Evolutionary conservation across 2,888 invertebrate species (phyloP), one percentile per base, ranked within the genome.

Genomic region (Agrochola macilenta): DNA sequence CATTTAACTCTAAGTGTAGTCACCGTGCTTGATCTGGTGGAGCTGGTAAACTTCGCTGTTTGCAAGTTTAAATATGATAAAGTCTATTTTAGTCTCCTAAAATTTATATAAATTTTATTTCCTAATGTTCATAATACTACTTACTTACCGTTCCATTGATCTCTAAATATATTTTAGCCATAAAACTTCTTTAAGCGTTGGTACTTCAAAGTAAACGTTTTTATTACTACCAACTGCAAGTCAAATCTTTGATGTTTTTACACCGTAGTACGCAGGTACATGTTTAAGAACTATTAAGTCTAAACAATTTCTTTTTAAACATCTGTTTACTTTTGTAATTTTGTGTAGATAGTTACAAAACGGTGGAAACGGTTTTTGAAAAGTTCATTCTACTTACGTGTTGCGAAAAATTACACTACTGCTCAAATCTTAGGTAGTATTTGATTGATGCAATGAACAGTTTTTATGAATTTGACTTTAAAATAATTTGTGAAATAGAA

Each of bases 151-250:
- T 43, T 52, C 20, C 66, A 78, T 77, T 85, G 82, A 87, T 81
- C 70, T 86, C 1, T n/a, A 70, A 78, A 78, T 52, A 70, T 14
- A 70, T 74, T 57, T 76, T 35, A 72, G 71, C 35, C n/a, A 65
- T 81, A 71, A 81, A 87, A 74, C 54, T 69, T 72, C 60, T 30
- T 63, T 57, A 64, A 69, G 64, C 54, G 58, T 30, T 60, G 39
- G 43, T 63, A 75, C 83, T 68, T 88, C 83, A 86, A 85, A 87
- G 83, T 68, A 63, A 69, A 74, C 54, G 63, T 54, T 87, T 86
- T 79, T 63, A 76, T 66, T 71, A 65, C 71, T 23, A 35, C 26
- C 71, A 20, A 35, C 26, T 66, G 68, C 71, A 69, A 65, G 17
- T 79, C 17, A 39, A 63, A 77, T 64, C 73, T 87, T 85, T 81